Conservation (phyloP, 2,888 invertebrate genomes). For the Diogma glabrata region DNA sequence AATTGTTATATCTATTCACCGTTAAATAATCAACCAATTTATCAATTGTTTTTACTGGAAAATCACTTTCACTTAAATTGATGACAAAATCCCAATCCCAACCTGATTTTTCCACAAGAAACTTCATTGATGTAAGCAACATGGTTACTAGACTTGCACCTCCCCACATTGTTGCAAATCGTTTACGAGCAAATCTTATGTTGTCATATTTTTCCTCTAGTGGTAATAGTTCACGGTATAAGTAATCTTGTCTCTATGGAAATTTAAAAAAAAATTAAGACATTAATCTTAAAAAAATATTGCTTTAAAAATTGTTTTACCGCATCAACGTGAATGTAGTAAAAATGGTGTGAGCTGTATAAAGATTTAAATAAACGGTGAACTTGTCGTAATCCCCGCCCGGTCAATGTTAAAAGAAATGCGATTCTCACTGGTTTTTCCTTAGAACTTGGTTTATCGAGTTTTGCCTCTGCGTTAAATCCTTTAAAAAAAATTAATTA, state of each 20-base stretch:
- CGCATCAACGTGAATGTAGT: conserved; percentile 94
- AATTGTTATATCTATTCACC: conserved; percentile 76
- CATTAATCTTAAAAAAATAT: no score
- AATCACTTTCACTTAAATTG: conserved; percentile 95
- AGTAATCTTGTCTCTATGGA: conserved; percentile 80
- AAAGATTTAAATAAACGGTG: conserved; percentile 78
- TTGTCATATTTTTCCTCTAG: conserved; percentile 65
- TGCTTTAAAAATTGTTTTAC: conserved; percentile 50
- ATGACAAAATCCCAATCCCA: conserved; percentile 94
- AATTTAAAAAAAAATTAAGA: no score
- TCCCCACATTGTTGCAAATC: conserved; percentile 96
- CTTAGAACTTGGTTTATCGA: conserved; percentile 45
- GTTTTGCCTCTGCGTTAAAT: no score
- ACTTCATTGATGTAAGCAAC: conserved; percentile 73
- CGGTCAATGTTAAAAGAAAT: conserved; percentile 90
- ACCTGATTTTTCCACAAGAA: conserved; percentile 47
- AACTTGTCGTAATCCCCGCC: conserved; percentile 87
- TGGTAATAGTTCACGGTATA: conserved; percentile 68
- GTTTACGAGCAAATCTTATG: conserved; percentile 61
- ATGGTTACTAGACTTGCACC: conserved; percentile 89
- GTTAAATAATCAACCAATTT: conserved; percentile 74
- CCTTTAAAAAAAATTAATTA: no score
- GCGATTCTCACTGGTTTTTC: conserved; percentile 59
- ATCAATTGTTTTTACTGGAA: conserved; percentile 78
- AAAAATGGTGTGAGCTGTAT: conserved; percentile 81